Conservation (phyloP, 2,113 vertebrate genomes). For the Hippoglossus stenolepis region DNA sequence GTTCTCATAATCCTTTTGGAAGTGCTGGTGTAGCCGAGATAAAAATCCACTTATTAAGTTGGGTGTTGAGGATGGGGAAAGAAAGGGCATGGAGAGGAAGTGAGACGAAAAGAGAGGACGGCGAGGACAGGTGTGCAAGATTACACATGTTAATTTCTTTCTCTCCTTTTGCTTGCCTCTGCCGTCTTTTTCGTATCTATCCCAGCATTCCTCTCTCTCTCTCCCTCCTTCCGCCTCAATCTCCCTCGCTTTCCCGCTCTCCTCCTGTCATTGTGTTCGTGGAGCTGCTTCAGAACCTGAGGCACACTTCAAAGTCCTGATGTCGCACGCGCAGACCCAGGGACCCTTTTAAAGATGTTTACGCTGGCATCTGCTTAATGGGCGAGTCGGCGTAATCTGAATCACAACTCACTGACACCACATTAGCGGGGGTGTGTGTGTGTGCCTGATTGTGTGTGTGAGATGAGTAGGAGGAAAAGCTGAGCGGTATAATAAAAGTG, state of each 20-base stretch:
- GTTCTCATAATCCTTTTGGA: conserved; percentile 71
- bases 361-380: conserved; percentile 54
- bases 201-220: conserved; percentile 9
- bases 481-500: conserved; percentile 50
- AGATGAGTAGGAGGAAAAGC: conserved; percentile 47
- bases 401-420: conserved; percentile 42
- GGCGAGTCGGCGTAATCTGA: conserved; percentile 43
- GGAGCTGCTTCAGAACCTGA: conserved; percentile 43
- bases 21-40: conserved; percentile 66
- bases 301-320: conserved; percentile 51
- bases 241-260: conserved; percentile 8
- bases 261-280: conserved; percentile 34
- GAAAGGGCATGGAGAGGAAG: conserved; percentile 24
- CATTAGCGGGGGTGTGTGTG: conserved; percentile 14
- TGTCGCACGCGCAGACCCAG: conserved; percentile 43
- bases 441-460: conserved; percentile 11
- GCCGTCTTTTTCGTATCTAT: conserved; percentile 14
- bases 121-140: conserved; percentile 36
- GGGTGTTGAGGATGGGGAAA: conserved; percentile 45
- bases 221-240: conserved; percentile 3
- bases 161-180: conserved; percentile 8
- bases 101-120: conserved; percentile 28
- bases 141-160: conserved; percentile 52
- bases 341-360: conserved; percentile 69
- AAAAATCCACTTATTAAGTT: conserved; percentile 80